A percentile compares a stretch with the other conserved stretches of the same genome.
phyloP scores from a whole-genome alignment of 2,888 invertebrate genomes.

The Erynnis tages region DNA sequence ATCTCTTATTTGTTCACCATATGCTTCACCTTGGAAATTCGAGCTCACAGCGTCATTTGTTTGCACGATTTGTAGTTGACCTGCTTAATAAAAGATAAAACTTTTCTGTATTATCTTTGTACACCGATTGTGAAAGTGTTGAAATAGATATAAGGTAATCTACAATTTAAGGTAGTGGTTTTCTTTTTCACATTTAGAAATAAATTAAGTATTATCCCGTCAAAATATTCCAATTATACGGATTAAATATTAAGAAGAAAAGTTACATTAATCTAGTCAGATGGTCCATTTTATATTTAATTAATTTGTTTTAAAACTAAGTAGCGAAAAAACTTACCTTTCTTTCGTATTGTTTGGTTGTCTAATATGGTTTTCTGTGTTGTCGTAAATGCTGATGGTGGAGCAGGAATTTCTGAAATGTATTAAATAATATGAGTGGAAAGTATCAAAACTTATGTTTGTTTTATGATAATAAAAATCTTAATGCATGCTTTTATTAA shows the following conservation, averaged over 20 bases:
- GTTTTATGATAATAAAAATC: too few relatives aligned
- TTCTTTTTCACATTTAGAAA: too few relatives aligned
- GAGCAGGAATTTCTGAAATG: slow-evolving; percentile 90
- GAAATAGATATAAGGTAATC: too few relatives aligned
- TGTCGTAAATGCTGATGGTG: slow-evolving; percentile 87
- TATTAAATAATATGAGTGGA: neutral
- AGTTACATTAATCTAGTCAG: too few relatives aligned
- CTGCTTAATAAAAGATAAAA: slow-evolving; percentile 43
- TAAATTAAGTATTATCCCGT: too few relatives aligned
- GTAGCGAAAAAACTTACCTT: slow-evolving; percentile 49
- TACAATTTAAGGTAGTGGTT: too few relatives aligned
- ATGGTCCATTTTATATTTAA: too few relatives aligned
- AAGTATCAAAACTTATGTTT: neutral
- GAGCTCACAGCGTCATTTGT: slow-evolving; percentile 68
- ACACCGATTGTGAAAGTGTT: too few relatives aligned
- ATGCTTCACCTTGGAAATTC: slow-evolving; percentile 74
- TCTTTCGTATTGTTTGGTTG: slow-evolving; percentile 72
- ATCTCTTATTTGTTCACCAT: slow-evolving; percentile 69
- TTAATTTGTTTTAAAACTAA: slow-evolving; percentile 9
- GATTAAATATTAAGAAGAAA: too few relatives aligned
- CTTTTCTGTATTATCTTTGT: neutral
- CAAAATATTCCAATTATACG: too few relatives aligned
- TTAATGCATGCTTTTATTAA: neutral
- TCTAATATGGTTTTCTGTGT: slow-evolving; percentile 66
- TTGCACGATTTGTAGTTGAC: slow-evolving; percentile 58